These are phyloP conservation scores for Zootoca vivipara DNA, from an alignment of 2,113 vertebrate genomes.

Conservation along the genomic window DNA sequence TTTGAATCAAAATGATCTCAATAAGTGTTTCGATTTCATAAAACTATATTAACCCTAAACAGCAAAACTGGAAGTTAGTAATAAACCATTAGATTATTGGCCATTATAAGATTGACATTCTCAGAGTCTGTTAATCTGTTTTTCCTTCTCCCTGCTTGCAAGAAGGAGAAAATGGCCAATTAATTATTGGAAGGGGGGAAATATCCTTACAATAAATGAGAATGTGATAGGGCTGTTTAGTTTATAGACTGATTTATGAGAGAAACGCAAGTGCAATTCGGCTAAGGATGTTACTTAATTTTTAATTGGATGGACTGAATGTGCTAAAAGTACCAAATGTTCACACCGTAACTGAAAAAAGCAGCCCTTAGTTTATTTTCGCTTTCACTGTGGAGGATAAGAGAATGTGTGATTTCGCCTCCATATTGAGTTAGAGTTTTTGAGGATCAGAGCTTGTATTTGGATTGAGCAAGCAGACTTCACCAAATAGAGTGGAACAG, in stretches of 20 bases:
- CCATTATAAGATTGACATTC: constrained; percentile 3
- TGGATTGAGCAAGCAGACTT: neutral
- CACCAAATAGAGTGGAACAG: neutral
- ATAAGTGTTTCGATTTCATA: neutral
- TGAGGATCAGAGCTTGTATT: neutral
- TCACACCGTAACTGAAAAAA: neutral
- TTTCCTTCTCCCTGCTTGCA: neutral
- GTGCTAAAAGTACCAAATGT: neutral
- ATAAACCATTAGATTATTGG: neutral
- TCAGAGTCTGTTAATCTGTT: constrained; percentile 45
- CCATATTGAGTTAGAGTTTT: neutral
- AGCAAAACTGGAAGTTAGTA: neutral
- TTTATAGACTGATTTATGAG: constrained; percentile 29
- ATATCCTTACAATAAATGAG: constrained; percentile 43
- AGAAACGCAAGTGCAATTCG: neutral
- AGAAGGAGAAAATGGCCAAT: constrained; percentile 44
- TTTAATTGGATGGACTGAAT: constrained; percentile 29
- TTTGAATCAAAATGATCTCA: neutral
- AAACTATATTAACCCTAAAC: neutral
- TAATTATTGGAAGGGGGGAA: constrained; percentile 44
- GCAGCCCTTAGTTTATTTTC: neutral
- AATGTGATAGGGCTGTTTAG: constrained; percentile 25
- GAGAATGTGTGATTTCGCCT: neutral
- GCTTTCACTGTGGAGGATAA: neutral
- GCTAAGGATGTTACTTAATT: constrained; percentile 29